phyloP scores from a whole-genome alignment of 2,888 invertebrate genomes.

The Pomacea canaliculata region DNA sequence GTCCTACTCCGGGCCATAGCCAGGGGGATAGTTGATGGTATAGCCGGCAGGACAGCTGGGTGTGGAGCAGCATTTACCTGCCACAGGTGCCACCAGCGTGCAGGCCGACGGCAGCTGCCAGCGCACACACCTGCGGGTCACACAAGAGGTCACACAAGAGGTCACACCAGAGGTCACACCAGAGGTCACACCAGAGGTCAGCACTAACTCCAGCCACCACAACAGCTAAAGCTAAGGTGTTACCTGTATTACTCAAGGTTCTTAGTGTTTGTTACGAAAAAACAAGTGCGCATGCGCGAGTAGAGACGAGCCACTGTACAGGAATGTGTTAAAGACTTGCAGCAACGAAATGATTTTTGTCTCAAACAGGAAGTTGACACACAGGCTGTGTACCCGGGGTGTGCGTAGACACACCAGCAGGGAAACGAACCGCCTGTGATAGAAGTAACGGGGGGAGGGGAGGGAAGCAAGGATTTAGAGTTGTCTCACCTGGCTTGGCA shows the following conservation, averaged over 20 bases:
- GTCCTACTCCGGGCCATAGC: constrained; percentile 42
- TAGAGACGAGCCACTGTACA: no score
- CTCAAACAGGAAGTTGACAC: no score
- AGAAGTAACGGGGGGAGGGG: no score
- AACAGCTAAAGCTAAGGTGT: not conserved
- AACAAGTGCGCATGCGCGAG: no score
- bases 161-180: not conserved
- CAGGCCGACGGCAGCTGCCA: constrained; percentile 47
- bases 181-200: not conserved
- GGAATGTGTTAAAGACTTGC: no score
- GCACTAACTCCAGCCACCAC: not conserved
- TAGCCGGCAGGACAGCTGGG: constrained; percentile 45
- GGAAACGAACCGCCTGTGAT: no score
- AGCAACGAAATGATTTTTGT: no score
- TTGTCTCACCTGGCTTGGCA: constrained; percentile 30
- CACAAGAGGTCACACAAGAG: not conserved
- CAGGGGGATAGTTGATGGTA: constrained; percentile 44
- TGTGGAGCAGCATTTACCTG: constrained; percentile 51
- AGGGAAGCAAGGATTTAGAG: no score
- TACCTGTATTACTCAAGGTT: not conserved
- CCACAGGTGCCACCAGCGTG: constrained; percentile 38
- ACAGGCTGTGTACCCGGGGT: no score
- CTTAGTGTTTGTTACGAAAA: no score
- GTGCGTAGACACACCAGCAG: no score
- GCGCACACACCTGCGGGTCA: constrained; percentile 38